Evolutionary conservation across 2,113 vertebrate genomes (phyloP).

Genomic region (Cyrtonyx montezumae): DNA sequence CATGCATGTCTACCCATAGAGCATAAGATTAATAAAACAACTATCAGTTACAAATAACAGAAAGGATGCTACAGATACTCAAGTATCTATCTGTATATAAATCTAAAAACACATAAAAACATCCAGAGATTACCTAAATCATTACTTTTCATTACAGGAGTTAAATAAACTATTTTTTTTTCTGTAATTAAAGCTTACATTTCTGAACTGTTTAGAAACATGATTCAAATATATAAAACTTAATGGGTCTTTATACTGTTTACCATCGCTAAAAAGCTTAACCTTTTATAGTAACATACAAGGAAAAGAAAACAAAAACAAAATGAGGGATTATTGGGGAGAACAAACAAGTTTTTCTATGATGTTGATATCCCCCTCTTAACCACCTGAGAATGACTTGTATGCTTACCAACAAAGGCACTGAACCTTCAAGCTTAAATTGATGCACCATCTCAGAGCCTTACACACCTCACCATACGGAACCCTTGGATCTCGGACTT

Average conservation of each 20-base stretch:
- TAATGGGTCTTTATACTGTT: neutral
- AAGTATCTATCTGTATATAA: neutral
- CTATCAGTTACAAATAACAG: neutral
- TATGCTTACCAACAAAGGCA: neutral
- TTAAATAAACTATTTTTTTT: neutral
- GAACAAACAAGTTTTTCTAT: neutral
- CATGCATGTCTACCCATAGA: neutral
- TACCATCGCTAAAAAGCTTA: neutral
- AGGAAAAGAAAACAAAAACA: neutral
- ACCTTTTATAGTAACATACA: neutral
- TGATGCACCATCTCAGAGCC: neutral
- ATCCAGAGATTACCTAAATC: neutral
- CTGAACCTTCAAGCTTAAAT: neutral
- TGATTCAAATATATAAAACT: neutral
- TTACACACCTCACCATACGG: neutral
- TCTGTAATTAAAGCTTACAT: neutral
- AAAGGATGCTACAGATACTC: neutral
- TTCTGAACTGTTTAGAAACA: conserved; percentile 29
- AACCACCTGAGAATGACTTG: neutral
- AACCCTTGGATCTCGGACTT: neutral
- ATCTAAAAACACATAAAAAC: neutral
- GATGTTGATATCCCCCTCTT: neutral
- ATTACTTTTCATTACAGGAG: neutral
- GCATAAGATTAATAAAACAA: neutral
- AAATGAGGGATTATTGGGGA: neutral